Base-by-base conservation (phyloP, 2,113 vertebrate genomes). In the Empidonax traillii region DNA sequence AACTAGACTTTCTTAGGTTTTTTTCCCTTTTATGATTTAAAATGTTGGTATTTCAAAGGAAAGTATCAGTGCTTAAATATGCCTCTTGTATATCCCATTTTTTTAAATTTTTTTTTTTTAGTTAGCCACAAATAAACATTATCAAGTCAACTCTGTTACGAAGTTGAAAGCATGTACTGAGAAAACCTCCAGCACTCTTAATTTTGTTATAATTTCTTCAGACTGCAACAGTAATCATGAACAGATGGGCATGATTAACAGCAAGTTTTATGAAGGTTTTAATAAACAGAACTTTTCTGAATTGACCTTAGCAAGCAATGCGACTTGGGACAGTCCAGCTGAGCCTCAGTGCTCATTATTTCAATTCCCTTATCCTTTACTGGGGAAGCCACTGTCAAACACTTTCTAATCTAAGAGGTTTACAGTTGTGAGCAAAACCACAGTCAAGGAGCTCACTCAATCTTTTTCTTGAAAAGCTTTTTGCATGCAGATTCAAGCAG, bases 1-100 rank as follows among this genome's bases (percentile, higher is more conserved):
- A 23, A 49, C 9, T 43, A 55, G 15, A 37, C 3, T n/a, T 74
- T 31, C 47, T 62, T 83, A 39, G 19, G 3, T 79, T 53, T n/a
- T 74, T 37, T 30, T 16, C 49, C 85, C 41, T 25, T 77, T 76
- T 74, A 22, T 8, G 1, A 44, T 25, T 78, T 10, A n/a, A 65
- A 87, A 68, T 33, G 7, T 49, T 63, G 5, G 5, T n/a, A 51
- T 73, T 78, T 69, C 66, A 74, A 51, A 12, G 13, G 56, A 12
- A 80, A 91, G 22, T 59, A 44, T 33, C 35, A 61, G 27, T 65
- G 21, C 49, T 87, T 89, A 91, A 78, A 91, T 71, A 58, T 14
- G 2, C 2, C 14, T 72, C 15, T 9, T 31, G 3, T 24, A 28
- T 30, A 12, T 2, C 0, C 3, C 3, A 44, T 80, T 77, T 46